A percentile compares a stretch with the other conserved stretches of the same genome.
phyloP scores from a whole-genome alignment of 2,888 invertebrate genomes.

The Pyrrhosoma nymphula region DNA sequence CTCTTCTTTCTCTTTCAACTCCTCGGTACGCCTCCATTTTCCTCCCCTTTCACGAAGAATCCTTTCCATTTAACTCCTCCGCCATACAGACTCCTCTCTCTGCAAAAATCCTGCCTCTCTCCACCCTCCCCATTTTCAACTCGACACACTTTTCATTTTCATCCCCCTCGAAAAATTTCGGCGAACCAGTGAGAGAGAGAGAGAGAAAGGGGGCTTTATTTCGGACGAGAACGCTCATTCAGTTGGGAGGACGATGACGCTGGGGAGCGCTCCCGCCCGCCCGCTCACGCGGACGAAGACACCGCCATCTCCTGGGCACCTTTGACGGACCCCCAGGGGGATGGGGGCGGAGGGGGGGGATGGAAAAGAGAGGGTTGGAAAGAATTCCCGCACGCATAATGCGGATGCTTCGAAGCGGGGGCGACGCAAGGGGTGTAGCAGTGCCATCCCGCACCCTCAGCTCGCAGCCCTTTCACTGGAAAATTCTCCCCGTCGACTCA shows the following conservation, averaged over 20 bases:
- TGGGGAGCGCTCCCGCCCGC: background rate
- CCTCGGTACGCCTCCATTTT: background rate
- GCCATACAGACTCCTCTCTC: background rate
- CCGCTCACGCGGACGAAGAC: background rate
- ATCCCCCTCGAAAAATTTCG: slow-evolving; percentile 6
- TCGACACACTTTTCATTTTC: background rate
- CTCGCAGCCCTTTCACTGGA: background rate
- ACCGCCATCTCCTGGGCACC: background rate
- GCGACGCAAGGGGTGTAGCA: background rate
- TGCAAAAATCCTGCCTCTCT: background rate
- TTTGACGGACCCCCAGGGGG: background rate
- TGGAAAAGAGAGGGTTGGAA: background rate
- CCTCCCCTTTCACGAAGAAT: background rate
- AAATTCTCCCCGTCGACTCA: background rate
- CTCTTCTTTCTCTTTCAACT: background rate
- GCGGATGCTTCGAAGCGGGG: background rate
- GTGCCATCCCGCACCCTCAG: background rate
- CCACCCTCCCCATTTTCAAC: background rate
- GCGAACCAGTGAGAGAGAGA: background rate
- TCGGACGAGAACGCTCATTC: slow-evolving; percentile 20
- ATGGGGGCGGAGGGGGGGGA: background rate
- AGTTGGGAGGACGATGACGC: background rate
- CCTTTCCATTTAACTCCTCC: no score
- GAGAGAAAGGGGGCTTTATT: background rate
- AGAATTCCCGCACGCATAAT: background rate